A percentile compares a stretch with the other conserved stretches of the same genome.
These are phyloP conservation scores for Bombus consobrinus DNA, from an alignment of 1,140 invertebrate genomes.

Conservation along the genomic window DNA sequence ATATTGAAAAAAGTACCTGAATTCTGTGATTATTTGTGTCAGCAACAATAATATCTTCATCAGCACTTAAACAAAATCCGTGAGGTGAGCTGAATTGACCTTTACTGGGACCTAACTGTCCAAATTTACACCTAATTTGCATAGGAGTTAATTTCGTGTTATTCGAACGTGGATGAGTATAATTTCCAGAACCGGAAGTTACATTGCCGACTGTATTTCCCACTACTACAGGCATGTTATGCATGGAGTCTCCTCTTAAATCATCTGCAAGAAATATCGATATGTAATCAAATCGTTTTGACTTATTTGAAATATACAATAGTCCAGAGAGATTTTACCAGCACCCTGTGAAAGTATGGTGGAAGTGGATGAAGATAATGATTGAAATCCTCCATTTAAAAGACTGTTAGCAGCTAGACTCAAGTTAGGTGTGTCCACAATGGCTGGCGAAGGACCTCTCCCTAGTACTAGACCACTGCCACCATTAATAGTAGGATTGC, in stretches of 20 bases:
- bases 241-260: conserved; percentile 78
- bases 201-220: conserved; percentile 73
- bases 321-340: conserved; percentile 64
- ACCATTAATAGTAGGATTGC: conserved; percentile 77
- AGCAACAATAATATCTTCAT: conserved; percentile 97
- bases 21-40: conserved; percentile 98
- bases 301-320: neutral
- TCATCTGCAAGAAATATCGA: conserved; percentile 71
- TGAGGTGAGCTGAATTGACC: conserved; percentile 98
- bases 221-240: conserved; percentile 77
- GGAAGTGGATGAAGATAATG: conserved; percentile 85
- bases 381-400: conserved; percentile 83
- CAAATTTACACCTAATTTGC: conserved; percentile 96
- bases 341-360: conserved; percentile 84
- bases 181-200: conserved; percentile 80
- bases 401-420: conserved; percentile 81
- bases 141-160: conserved; percentile 89
- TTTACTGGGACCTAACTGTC: conserved; percentile 94
- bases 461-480: conserved; percentile 79
- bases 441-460: conserved; percentile 83
- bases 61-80: conserved; percentile 96
- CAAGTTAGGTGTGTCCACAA: conserved; percentile 80
- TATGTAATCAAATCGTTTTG: too few relatives aligned
- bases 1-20: conserved; percentile 85
- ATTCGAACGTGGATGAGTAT: conserved; percentile 85